phyloP scores from a whole-genome alignment of 2,797 vertebrate species.

The Apogon talboti region DNA sequence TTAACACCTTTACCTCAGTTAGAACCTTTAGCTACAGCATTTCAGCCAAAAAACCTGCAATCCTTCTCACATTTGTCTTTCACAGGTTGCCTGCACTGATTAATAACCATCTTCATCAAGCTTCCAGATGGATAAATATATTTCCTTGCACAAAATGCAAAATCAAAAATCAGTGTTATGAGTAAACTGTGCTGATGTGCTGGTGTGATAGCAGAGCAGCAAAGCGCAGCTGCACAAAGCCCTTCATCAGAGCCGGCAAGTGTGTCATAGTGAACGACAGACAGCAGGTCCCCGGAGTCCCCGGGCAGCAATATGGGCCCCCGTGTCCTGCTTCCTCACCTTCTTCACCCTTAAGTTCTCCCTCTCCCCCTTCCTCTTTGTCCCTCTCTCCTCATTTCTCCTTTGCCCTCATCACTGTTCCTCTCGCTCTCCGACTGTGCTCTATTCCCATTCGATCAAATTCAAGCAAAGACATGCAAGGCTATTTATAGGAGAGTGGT shows the following conservation, averaged over 20 bases:
- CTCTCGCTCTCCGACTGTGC: conserved; percentile 29
- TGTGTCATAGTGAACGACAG: conserved; percentile 75
- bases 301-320: conserved; percentile 39
- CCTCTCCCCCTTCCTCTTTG: background rate
- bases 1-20: no score
- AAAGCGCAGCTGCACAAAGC: conserved; percentile 58
- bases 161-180: conserved; percentile 44
- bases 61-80: conserved; percentile 3
- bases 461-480: conserved; percentile 76
- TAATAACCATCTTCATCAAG: conserved; percentile 32
- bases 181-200: conserved; percentile 57
- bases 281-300: conserved; percentile 60
- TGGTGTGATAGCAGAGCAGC: conserved; percentile 59
- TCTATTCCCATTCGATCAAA: conserved; percentile 80
- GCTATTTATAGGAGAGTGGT: conserved; percentile 84
- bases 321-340: conserved; percentile 34
- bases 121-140: conserved; percentile 28
- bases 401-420: conserved; percentile 19
- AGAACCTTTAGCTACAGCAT: conserved; percentile 21
- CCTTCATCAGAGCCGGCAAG: conserved; percentile 70
- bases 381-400: conserved; percentile 14
- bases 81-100: conserved; percentile 4
- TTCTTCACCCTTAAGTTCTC: conserved; percentile 13
- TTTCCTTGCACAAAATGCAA: conserved; percentile 57
- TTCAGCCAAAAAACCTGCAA: conserved; percentile 3